These are phyloP conservation scores for Apeltes quadracus DNA, from an alignment of 2,113 vertebrate species.

Conservation along the genomic window DNA sequence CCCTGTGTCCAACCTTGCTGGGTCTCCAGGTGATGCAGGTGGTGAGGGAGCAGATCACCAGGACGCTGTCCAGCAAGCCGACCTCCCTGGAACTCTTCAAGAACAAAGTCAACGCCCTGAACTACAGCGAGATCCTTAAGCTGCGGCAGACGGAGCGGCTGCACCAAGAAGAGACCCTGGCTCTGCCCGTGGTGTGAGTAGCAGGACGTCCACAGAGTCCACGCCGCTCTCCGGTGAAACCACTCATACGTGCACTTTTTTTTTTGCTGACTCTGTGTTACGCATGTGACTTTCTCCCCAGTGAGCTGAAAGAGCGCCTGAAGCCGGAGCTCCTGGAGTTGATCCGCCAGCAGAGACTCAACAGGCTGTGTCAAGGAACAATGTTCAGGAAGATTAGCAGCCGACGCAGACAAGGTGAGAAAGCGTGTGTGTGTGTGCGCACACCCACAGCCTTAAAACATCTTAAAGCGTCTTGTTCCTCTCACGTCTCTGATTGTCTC, in stretches of 20 bases:
- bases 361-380: conserved; percentile 91
- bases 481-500: not conserved
- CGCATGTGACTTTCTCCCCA: conserved; percentile 56
- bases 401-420: conserved; percentile 78
- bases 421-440: too few relatives aligned
- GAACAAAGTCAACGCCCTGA: conserved; percentile 89
- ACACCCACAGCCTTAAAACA: not conserved
- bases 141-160: conserved; percentile 93
- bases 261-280: not conserved
- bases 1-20: not conserved
- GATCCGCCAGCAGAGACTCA: conserved; percentile 93
- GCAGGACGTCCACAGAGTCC: not conserved
- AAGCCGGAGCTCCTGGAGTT: conserved; percentile 92
- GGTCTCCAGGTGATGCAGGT: conserved; percentile 92
- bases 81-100: conserved; percentile 96
- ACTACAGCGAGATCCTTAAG: conserved; percentile 95
- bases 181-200: conserved; percentile 92
- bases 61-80: conserved; percentile 89
- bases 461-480: not conserved
- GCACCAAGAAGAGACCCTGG: conserved; percentile 94
- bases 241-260: not conserved
- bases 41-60: conserved; percentile 95
- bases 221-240: not conserved
- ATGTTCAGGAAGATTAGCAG: conserved; percentile 96
- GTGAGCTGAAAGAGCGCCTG: conserved; percentile 91